A percentile compares a stretch with the other conserved stretches of the same genome.
These are phyloP conservation scores for Drosophila antonietae DNA, from an alignment of 2,888 invertebrate genomes.

Conservation along the genomic window DNA sequence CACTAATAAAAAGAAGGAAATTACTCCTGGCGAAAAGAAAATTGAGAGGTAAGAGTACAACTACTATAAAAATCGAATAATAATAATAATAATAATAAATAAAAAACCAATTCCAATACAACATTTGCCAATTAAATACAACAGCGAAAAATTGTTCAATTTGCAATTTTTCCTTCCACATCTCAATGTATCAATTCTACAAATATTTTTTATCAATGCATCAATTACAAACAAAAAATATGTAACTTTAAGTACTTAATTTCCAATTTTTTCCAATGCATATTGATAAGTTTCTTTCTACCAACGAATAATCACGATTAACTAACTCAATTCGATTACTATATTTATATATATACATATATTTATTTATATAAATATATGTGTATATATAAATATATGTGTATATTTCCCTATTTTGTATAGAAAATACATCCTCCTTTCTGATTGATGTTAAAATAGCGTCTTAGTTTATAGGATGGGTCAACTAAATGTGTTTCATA, in stretches of 20 bases:
- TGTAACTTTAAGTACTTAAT: constrained; percentile 56
- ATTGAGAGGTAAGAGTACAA: constrained; percentile 85
- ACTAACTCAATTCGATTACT: constrained; percentile 27
- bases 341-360: constrained; percentile 1
- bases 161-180: constrained; percentile 56
- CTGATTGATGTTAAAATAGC: constrained; percentile 35
- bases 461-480: constrained; percentile 30
- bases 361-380: not conserved
- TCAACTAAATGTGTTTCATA: constrained; percentile 33
- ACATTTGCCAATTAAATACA: constrained; percentile 35
- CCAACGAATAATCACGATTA: constrained; percentile 34
- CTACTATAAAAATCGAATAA: constrained; percentile 53
- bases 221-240: constrained; percentile 5
- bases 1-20: constrained; percentile 85
- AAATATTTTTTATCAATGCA: constrained; percentile 58
- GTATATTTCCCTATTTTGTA: constrained; percentile 31
- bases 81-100: constrained; percentile 42
- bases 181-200: constrained; percentile 43
- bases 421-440: constrained; percentile 29
- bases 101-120: constrained; percentile 45
- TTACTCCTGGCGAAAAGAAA: constrained; percentile 85
- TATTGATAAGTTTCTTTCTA: constrained; percentile 41
- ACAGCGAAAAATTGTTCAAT: constrained; percentile 43
- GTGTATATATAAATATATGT: constrained; percentile 2
- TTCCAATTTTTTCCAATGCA: constrained; percentile 52